Evolutionary conservation across 2,797 vertebrate species (phyloP).

Genomic region (Podargus strigoides): DNA sequence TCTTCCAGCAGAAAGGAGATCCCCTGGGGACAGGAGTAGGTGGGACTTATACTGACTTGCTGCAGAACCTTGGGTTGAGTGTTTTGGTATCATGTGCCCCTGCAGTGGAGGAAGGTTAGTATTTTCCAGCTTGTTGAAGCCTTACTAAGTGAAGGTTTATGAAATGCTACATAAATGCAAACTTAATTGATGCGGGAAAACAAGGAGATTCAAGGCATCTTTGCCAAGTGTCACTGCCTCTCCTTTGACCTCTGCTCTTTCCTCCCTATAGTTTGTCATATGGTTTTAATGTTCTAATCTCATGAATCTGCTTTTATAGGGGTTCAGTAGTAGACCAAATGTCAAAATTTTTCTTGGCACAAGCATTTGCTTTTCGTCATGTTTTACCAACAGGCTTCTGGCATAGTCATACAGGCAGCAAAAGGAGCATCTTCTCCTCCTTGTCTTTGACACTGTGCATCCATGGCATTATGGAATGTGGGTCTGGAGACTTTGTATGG

Average conservation of each 20-base stretch:
- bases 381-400: neutral
- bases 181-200: neutral
- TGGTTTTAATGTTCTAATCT: neutral
- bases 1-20: neutral
- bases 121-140: neutral
- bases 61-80: neutral
- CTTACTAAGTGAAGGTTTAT: neutral
- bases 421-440: neutral
- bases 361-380: neutral
- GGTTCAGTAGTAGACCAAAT: neutral
- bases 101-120: neutral
- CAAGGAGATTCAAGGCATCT: neutral
- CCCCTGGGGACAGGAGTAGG: neutral
- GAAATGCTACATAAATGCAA: neutral
- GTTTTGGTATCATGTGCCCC: neutral
- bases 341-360: neutral
- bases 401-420: neutral
- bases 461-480: neutral
- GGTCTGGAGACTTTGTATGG: neutral
- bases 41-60: neutral
- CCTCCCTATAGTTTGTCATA: neutral
- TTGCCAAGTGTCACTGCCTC: neutral
- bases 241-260: neutral
- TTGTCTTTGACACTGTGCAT: neutral
- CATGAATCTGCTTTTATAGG: neutral